Conservation (phyloP, 64 coral and sea anemone species). For the Montipora sp. region DNA sequence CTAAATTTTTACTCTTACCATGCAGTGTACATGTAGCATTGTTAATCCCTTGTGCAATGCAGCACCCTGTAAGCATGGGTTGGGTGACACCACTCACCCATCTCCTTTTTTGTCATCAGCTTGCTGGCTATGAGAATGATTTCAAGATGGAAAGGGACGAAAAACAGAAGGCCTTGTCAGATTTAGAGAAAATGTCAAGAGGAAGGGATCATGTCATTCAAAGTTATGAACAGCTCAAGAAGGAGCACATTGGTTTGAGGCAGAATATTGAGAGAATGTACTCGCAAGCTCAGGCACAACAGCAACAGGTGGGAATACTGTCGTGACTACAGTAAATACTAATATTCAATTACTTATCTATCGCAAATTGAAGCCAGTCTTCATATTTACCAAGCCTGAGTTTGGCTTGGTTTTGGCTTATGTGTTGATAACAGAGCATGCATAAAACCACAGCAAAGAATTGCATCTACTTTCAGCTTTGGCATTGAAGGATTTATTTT, state of each 20-base stretch:
- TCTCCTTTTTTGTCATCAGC: background rate
- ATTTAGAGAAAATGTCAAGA: background rate
- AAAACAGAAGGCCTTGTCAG: conserved; percentile 23
- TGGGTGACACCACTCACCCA: background rate
- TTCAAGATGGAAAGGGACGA: conserved; percentile 65
- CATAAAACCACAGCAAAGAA: too few relatives aligned
- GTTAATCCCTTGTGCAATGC: too few relatives aligned
- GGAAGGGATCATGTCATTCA: background rate
- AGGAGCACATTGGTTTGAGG: conserved; percentile 56
- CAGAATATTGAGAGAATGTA: conserved; percentile 55
- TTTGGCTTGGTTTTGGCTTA: too few relatives aligned
- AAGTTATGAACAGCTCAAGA: conserved; percentile 12
- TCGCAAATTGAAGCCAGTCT: too few relatives aligned
- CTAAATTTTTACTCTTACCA: too few relatives aligned
- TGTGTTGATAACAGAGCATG: too few relatives aligned
- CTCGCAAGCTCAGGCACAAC: conserved; percentile 18
- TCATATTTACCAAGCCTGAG: too few relatives aligned
- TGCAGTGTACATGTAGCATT: too few relatives aligned
- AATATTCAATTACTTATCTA: background rate
- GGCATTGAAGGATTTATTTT: too few relatives aligned
- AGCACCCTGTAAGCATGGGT: too few relatives aligned
- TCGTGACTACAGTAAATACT: background rate
- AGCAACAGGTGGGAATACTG: background rate
- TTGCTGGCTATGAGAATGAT: conserved; percentile 57
- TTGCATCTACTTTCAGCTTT: too few relatives aligned